Evolutionary conservation across 2,888 invertebrate species (phyloP).

Genomic region (Ariolimax columbianus): DNA sequence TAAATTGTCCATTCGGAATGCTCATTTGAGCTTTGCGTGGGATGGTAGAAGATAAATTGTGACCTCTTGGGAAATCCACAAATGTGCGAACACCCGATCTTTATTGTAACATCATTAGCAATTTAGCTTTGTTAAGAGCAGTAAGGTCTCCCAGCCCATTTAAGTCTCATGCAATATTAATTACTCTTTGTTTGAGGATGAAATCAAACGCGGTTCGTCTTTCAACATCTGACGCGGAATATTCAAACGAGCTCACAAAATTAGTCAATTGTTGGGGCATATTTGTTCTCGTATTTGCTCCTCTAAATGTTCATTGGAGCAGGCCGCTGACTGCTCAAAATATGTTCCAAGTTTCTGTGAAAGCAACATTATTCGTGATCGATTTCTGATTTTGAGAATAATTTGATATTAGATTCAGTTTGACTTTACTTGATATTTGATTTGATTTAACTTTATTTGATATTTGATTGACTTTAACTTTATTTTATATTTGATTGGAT

Average conservation of each 20-base stretch:
- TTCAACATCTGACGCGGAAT: neutral
- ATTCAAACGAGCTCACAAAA: neutral
- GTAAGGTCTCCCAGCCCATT: neutral
- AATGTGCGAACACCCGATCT: neutral
- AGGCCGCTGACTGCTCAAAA: neutral
- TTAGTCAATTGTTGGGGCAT: neutral
- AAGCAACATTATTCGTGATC: neutral
- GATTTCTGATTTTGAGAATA: too few species aligned
- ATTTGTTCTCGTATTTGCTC: neutral
- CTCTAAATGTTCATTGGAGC: neutral
- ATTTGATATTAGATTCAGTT: too few species aligned
- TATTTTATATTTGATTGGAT: too few species aligned
- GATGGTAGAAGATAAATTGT: neutral
- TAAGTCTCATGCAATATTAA: slow-evolving; percentile 24
- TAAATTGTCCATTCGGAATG: neutral
- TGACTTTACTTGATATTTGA: too few species aligned
- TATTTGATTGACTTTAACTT: too few species aligned
- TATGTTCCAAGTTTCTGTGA: neutral
- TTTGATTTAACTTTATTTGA: too few species aligned
- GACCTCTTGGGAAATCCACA: slow-evolving; percentile 14
- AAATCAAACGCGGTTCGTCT: neutral
- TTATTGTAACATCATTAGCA: slow-evolving; percentile 12
- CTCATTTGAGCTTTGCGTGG: neutral
- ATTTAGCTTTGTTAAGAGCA: neutral
- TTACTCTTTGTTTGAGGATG: slow-evolving; percentile 28